Base-by-base conservation (phyloP, 2,888 invertebrate species). In the Lepidochrysops patricia region DNA sequence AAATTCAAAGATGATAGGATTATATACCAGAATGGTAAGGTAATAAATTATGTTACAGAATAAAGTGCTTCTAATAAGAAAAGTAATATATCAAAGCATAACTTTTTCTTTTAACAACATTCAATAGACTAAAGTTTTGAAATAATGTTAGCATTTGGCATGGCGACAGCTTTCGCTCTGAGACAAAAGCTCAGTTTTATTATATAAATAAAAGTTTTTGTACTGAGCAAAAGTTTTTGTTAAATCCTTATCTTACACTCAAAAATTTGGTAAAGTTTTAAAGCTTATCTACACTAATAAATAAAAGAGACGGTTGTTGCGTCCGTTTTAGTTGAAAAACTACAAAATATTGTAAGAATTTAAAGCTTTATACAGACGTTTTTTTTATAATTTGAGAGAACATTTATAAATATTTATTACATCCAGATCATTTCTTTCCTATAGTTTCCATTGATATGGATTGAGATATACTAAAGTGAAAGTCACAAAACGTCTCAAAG, bases 111-210 rank as follows among this genome's bases (percentile, higher is more conserved):
- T 43, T 43, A 43, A 43, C 23, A 43, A 23, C 43, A 43, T 43
- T 43, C 43, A 43, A 43, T 43, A 43, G 43, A 43, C 19, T 43
- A 9, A 23, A 43, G 19, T 43, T 43, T 43, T 43, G 43, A 43
- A 43, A 43, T 43, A 43, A 43, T 43, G 43, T 43, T 43, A 19
- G 43, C 43, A 43, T 43, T 43, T 43, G 43, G 43, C 43, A 43
- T 19, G 43, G 43, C 43, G 43, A 43, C 43, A 43, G 43, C 43
- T 43, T 43, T 43, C 19, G 43, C 12, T 12, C 23, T 19, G 19
- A 43, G 43, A 43, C 43, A 43, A 43, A 43, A 43, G 43, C 43
- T 19, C 43, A 43, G 43, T 43, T 19, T 43, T 43, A 43, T 43
- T 43, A 43, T 43, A 43, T 43, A 43, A 43, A 43, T 43, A 43